Evolutionary conservation across 2,888 invertebrate genomes (phyloP).

Genomic region (Pseudococcus jackbeardsleyi): DNA sequence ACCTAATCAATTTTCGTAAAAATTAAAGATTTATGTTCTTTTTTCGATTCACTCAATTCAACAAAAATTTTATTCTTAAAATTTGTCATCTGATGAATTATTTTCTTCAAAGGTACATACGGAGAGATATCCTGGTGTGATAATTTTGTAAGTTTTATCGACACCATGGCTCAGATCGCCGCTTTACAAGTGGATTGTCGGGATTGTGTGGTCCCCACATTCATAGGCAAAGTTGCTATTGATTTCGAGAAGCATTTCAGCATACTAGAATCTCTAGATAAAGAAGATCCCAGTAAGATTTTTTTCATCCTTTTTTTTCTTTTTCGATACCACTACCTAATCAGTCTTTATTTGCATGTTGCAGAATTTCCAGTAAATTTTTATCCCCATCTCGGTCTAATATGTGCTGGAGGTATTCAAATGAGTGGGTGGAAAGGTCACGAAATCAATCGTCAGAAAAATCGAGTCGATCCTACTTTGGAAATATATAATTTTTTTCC

Average conservation of each 20-base stretch:
- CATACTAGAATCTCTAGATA: not conserved
- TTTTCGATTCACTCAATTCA: too few relatives aligned
- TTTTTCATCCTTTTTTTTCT: not conserved
- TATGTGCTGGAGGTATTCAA: slow-evolving; percentile 1
- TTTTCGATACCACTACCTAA: not conserved
- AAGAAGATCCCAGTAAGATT: slow-evolving; percentile 12
- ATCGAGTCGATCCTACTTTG: not conserved
- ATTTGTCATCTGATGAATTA: not conserved
- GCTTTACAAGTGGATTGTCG: not conserved
- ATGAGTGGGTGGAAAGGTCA: not conserved
- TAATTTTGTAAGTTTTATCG: slow-evolving; percentile 37
- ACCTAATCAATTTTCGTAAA: too few relatives aligned
- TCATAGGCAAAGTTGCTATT: not conserved
- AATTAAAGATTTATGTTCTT: too few relatives aligned
- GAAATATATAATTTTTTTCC: not conserved
- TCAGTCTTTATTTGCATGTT: not conserved
- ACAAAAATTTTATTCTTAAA: too few relatives aligned
- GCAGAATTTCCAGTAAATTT: not conserved
- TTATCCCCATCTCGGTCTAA: not conserved
- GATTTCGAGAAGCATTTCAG: slow-evolving; percentile 29
- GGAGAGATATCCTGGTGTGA: slow-evolving; percentile 9
- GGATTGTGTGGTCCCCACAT: not conserved
- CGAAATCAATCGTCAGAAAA: not conserved
- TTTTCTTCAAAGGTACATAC: not conserved
- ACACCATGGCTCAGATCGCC: not conserved